Conservation (phyloP, 2,113 vertebrate genomes). For the Pelusios castaneus region DNA sequence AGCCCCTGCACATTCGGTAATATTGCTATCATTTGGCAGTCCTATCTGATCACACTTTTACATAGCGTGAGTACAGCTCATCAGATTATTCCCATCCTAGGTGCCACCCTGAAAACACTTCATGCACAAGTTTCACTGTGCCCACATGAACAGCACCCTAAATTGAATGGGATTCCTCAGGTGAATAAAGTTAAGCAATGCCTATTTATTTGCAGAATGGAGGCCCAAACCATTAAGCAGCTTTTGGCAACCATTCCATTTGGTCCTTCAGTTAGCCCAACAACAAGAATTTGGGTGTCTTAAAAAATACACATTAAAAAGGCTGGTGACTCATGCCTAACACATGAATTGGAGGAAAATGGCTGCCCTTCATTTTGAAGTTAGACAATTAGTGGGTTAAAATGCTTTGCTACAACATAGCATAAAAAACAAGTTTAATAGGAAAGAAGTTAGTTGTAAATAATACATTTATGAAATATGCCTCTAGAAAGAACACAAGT, state of each 20-base stretch:
- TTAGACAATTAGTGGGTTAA: too few species aligned
- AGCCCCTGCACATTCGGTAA: neutral
- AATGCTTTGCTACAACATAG: neutral
- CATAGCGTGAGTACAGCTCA: neutral
- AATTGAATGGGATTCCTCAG: neutral
- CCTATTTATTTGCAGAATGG: neutral
- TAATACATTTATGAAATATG: neutral
- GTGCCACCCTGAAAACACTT: neutral
- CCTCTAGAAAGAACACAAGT: neutral
- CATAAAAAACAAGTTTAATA: neutral
- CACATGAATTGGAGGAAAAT: neutral
- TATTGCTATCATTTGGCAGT: neutral
- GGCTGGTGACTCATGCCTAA: conserved; percentile 11
- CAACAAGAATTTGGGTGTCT: neutral
- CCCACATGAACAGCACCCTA: neutral
- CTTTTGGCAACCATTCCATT: conserved; percentile 10
- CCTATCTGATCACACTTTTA: neutral
- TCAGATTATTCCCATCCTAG: neutral
- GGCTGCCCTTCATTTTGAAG: neutral
- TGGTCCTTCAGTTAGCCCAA: neutral
- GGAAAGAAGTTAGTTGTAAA: neutral
- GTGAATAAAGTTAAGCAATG: neutral
- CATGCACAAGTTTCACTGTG: neutral
- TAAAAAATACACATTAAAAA: neutral
- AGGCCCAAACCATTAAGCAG: neutral